Evolutionary conservation across 2,113 vertebrate species (phyloP).

Genomic region (Sorex araneus): DNA sequence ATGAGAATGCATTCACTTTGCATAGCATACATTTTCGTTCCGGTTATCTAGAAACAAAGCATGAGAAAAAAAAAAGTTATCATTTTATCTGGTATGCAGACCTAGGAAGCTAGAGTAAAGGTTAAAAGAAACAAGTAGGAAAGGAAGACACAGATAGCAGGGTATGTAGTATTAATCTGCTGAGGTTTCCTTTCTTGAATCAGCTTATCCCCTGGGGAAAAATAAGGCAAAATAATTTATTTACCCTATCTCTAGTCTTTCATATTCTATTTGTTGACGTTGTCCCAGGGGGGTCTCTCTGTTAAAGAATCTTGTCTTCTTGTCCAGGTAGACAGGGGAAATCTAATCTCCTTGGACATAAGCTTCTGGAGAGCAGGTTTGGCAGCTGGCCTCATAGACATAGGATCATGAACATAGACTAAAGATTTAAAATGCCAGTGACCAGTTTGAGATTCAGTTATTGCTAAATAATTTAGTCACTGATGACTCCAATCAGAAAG

Average conservation of each 20-base stretch:
- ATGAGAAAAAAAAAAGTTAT: neutral
- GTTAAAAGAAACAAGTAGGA: neutral
- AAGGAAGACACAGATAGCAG: neutral
- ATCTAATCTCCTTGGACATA: neutral
- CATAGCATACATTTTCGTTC: neutral
- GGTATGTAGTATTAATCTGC: neutral
- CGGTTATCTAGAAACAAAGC: neutral
- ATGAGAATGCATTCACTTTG: neutral
- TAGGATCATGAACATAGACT: neutral
- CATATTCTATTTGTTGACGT: neutral
- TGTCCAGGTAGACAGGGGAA: neutral
- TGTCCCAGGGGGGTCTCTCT: fast-evolving
- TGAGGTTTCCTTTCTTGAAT: neutral
- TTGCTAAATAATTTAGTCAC: no score
- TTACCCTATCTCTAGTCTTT: neutral
- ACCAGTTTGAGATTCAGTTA: neutral
- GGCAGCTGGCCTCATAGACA: neutral
- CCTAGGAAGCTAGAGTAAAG: neutral
- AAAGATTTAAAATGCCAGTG: neutral
- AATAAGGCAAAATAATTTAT: neutral
- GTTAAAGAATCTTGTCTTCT: neutral
- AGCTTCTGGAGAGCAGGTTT: neutral
- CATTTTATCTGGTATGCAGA: neutral
- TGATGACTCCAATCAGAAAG: no score
- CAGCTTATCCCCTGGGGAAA: no score